These are phyloP conservation scores for Leptoteleia sp. DNA, from an alignment of 1,140 invertebrate species.

Conservation along the genomic window DNA sequence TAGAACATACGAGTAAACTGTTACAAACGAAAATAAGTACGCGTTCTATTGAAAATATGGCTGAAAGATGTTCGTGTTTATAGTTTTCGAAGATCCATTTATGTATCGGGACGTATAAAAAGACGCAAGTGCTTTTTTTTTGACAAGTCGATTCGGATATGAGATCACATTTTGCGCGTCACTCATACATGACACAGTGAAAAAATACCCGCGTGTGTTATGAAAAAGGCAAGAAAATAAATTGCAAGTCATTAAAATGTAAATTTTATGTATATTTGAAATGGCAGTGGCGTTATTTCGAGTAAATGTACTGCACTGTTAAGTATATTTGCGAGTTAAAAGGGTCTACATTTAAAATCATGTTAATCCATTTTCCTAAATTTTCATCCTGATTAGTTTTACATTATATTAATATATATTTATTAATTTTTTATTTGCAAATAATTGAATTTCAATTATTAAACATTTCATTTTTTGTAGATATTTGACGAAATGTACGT, in stretches of 20 bases:
- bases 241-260: slow-evolving; percentile 49
- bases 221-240: slow-evolving; percentile 32
- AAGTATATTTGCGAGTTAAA: slow-evolving; percentile 31
- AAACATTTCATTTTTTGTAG: no score
- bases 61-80: slow-evolving; percentile 27
- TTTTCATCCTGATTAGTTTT: slow-evolving; percentile 7
- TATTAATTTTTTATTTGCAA: not conserved
- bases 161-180: slow-evolving; percentile 24
- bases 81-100: slow-evolving; percentile 36
- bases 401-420: not conserved
- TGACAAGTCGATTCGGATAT: slow-evolving; percentile 28
- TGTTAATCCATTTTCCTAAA: slow-evolving; percentile 21
- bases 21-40: not conserved
- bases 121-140: slow-evolving; percentile 23
- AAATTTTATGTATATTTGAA: slow-evolving; percentile 52
- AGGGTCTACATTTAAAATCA: slow-evolving; percentile 16
- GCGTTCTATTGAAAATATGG: slow-evolving; percentile 4
- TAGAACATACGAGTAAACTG: not conserved
- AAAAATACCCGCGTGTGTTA: slow-evolving; percentile 12
- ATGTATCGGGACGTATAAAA: slow-evolving; percentile 14
- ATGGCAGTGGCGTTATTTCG: slow-evolving; percentile 32
- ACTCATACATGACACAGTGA: slow-evolving; percentile 1
- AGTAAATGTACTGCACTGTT: slow-evolving; percentile 26
- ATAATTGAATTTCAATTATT: no score
- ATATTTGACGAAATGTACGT: no score